These are phyloP conservation scores for Eurypyga helias DNA, from an alignment of 2,113 vertebrate genomes.

Conservation along the genomic window DNA sequence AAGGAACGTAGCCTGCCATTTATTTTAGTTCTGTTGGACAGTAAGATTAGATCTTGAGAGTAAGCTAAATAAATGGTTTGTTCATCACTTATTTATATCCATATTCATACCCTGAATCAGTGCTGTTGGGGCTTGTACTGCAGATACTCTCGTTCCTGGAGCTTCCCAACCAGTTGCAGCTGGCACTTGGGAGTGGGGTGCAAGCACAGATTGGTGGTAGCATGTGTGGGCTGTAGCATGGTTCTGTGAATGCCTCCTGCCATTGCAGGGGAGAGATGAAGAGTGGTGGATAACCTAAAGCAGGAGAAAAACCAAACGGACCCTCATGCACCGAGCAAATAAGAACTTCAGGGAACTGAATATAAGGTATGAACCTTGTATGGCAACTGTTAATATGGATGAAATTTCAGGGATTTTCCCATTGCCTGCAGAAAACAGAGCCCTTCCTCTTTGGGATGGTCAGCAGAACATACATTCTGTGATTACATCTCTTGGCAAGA, in stretches of 20 bases:
- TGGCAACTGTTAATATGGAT: not conserved
- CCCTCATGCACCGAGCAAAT: rapidly evolving
- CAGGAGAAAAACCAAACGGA: not conserved
- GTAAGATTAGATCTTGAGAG: not conserved
- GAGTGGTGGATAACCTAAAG: not conserved
- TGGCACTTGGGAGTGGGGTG: not conserved
- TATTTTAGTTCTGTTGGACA: not conserved
- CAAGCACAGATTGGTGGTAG: not conserved
- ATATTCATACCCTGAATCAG: not conserved
- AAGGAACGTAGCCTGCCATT: not conserved
- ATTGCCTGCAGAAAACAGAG: rapidly evolving
- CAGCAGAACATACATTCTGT: not conserved
- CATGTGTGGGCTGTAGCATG: not conserved
- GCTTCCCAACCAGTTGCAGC: not conserved
- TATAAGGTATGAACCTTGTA: not conserved
- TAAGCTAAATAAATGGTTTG: not conserved
- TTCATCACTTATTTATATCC: not conserved
- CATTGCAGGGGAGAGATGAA: not conserved
- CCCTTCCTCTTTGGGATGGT: not conserved
- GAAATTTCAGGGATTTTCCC: not conserved
- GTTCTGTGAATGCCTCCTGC: not conserved
- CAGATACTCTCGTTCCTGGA: not conserved
- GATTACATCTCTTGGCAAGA: not conserved
- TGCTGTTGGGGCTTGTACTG: not conserved
- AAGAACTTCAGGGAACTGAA: not conserved